These are phyloP conservation scores for Aphidius ervi DNA, from an alignment of 1,140 invertebrate genomes.

Conservation along the genomic window DNA sequence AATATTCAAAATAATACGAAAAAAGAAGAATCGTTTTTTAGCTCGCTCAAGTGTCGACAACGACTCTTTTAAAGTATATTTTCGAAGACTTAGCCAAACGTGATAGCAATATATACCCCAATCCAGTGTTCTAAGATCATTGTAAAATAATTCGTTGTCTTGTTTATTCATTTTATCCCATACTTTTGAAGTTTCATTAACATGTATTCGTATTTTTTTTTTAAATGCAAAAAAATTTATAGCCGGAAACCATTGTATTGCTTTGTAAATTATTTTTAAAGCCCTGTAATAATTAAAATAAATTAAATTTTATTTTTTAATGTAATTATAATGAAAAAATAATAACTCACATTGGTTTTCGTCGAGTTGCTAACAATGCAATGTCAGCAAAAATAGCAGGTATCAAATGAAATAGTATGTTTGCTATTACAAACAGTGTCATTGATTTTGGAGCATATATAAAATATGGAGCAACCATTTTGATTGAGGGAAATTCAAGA, in stretches of 20 bases:
- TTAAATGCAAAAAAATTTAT: slow-evolving; percentile 54
- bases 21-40: too few species aligned
- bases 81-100: slow-evolving; percentile 53
- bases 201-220: slow-evolving; percentile 54
- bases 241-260: not conserved
- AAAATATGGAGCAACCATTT: slow-evolving; percentile 19
- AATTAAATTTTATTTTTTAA: not conserved
- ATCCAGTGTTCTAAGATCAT: slow-evolving; percentile 55
- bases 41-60: too few species aligned
- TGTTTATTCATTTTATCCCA: slow-evolving; percentile 49
- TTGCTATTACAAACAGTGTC: slow-evolving; percentile 27
- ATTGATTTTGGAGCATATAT: slow-evolving; percentile 32
- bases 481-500: not conserved
- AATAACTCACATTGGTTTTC: too few species aligned
- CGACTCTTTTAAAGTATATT: too few species aligned
- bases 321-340: too few species aligned
- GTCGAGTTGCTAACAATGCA: too few species aligned
- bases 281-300: slow-evolving; percentile 4
- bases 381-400: slow-evolving; percentile 47
- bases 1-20: too few species aligned
- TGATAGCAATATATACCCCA: slow-evolving; percentile 60
- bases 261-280: not conserved
- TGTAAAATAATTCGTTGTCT: slow-evolving; percentile 60
- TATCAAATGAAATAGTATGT: slow-evolving; percentile 56
- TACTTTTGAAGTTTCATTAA: slow-evolving; percentile 52